Evolutionary conservation across 2,888 invertebrate species (phyloP).

Genomic region (Andricus curvator): DNA sequence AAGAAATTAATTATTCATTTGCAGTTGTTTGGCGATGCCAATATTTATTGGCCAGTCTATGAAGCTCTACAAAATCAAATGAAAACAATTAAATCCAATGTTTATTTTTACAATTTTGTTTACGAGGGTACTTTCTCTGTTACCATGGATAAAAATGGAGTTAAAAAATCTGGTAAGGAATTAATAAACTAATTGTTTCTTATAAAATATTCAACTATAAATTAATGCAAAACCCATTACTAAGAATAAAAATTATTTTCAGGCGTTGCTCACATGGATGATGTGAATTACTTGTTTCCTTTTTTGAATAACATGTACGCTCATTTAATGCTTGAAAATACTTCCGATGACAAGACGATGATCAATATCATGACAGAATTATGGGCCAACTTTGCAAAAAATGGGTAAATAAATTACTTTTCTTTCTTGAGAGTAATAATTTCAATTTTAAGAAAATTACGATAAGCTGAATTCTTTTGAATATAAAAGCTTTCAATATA

Average conservation of each 20-base stretch:
- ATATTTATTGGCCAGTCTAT: slow-evolving; percentile 59
- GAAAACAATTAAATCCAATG: slow-evolving; percentile 61
- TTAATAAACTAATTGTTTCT: background rate
- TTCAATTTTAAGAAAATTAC: no score
- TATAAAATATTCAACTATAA: slow-evolving; percentile 19
- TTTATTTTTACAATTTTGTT: slow-evolving; percentile 65
- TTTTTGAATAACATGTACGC: slow-evolving; percentile 53
- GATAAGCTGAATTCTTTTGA: no score
- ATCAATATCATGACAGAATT: slow-evolving; percentile 70
- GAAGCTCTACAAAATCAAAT: slow-evolving; percentile 53
- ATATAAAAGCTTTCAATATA: no score
- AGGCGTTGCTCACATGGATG: slow-evolving; percentile 68
- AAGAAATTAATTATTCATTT: slow-evolving; percentile 9
- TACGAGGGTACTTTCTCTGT: slow-evolving; percentile 67
- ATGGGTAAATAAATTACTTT: slow-evolving; percentile 62
- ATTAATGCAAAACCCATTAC: background rate
- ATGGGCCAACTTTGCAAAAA: slow-evolving; percentile 66
- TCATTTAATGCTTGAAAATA: slow-evolving; percentile 57
- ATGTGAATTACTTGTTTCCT: slow-evolving; percentile 70
- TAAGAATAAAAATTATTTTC: slow-evolving; percentile 16
- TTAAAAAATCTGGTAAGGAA: slow-evolving; percentile 57
- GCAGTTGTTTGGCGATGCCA: slow-evolving; percentile 61
- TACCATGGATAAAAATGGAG: slow-evolving; percentile 45
- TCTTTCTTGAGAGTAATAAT: no score
- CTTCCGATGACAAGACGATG: slow-evolving; percentile 63